Evolutionary conservation across 2,113 vertebrate genomes (phyloP).

Genomic region (Irena cyanogastra): DNA sequence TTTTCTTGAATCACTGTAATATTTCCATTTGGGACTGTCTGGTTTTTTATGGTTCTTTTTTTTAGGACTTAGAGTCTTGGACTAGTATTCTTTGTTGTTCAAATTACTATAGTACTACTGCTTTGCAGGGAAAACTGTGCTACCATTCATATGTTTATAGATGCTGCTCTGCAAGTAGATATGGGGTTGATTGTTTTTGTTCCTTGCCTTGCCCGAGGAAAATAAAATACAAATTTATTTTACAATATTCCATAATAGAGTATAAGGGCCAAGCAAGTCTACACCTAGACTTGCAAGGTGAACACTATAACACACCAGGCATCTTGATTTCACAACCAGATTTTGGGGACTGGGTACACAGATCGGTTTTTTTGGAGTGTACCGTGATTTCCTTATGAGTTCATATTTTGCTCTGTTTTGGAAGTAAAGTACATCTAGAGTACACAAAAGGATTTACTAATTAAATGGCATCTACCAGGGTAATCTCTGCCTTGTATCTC

Average conservation of each 20-base stretch:
- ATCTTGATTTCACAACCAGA: neutral
- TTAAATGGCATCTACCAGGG: neutral
- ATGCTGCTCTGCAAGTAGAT: neutral
- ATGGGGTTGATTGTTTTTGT: neutral
- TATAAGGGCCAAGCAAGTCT: neutral
- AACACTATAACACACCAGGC: neutral
- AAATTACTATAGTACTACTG: neutral
- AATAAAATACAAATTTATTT: neutral
- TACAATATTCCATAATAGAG: neutral
- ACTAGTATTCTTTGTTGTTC: neutral
- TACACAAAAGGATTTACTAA: neutral
- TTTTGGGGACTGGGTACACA: neutral
- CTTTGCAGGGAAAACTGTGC: neutral
- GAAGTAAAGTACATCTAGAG: neutral
- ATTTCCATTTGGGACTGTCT: neutral
- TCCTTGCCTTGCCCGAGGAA: neutral
- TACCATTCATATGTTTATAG: neutral
- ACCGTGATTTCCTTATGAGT: neutral
- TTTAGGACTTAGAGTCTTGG: neutral
- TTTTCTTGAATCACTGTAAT: neutral
- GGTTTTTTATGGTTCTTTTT: neutral
- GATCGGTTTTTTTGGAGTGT: neutral
- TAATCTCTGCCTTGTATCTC: neutral
- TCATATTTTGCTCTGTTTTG: neutral
- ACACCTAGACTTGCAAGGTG: neutral